Evolutionary conservation across 2,113 vertebrate genomes (phyloP), one percentile per base, ranked within the genome.

Genomic region (Poeciliopsis turrubarensis): DNA sequence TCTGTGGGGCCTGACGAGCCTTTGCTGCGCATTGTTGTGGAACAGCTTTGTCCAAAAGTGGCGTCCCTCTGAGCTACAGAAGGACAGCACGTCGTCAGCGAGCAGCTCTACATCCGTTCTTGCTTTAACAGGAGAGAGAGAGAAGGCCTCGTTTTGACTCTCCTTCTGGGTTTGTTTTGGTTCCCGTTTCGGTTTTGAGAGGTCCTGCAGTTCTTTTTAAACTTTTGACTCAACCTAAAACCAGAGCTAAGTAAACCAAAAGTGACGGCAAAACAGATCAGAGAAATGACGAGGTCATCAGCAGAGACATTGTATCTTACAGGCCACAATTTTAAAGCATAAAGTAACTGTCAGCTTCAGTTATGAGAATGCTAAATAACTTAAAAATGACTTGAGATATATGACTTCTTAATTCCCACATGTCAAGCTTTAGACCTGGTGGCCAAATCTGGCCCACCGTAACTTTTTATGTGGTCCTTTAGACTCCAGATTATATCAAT

Each of bases 1-100:
- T 13, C 64, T 2, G 67, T 41, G n/a, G 72, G 66, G 60, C 44
- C 51, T 60, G 17, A 71, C 30, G 1, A 27, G 69, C 11, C 2
- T 62, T 63, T 19, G 27, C 65, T 12, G 47, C 60, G 61, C 63
- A 69, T 72, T 13, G 6, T 30, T 69, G 13, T 31, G 44, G n/a
- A 67, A 19, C 22, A 34, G 76, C 65, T 72, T 77, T 31, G 72
- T 63, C 67, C 69, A 26, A 68, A 13, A 14, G 5, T 22, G 1
- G 75, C 74, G 1, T 54, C 82, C 68, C 27, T 44, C 75, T 32
- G 86, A 15, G 78, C 66, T 47, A 26, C 61, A 75, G 51, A 77
- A 66, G 34, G 2, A 72, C 68, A 37, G 60, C 65, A 34, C 1
- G 70, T 72, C 72, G 75, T 54, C 60, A 57, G 64, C 29, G 37